These are phyloP conservation scores for Pinna nobilis DNA, from an alignment of 1,140 invertebrate species.

Conservation along the genomic window DNA sequence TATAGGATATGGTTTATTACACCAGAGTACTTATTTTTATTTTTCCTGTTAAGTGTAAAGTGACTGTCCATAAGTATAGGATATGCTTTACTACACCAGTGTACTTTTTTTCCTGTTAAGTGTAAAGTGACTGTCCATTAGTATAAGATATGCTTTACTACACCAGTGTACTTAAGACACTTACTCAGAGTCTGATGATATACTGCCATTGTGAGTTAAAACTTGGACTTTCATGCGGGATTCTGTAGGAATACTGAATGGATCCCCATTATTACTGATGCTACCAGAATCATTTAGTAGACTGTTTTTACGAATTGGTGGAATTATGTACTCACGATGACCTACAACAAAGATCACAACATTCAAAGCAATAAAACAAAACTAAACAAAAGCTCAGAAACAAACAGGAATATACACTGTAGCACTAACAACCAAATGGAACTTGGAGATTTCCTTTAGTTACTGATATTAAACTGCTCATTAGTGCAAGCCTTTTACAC, in stretches of 20 bases:
- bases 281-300: constrained; percentile 55
- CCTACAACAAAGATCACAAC: constrained; percentile 15
- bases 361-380: not conserved
- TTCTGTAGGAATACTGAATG: constrained; percentile 35
- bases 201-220: constrained; percentile 68
- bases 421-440: too few species aligned
- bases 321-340: constrained; percentile 42
- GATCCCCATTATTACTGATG: constrained; percentile 42
- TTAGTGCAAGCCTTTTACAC: too few species aligned
- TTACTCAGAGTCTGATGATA: constrained; percentile 71
- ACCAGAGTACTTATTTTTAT: too few species aligned
- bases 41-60: too few species aligned
- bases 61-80: too few species aligned
- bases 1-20: too few species aligned
- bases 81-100: not conserved
- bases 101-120: not conserved
- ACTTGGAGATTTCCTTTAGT: not conserved
- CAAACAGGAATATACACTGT: too few species aligned
- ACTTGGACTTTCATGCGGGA: constrained; percentile 61
- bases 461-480: not conserved
- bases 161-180: constrained; percentile 22
- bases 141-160: not conserved
- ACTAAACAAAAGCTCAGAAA: too few species aligned
- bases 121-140: too few species aligned
- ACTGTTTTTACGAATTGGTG: constrained; percentile 60